Conservation (phyloP, 2,888 invertebrate species). For the Ormyrus thymus region DNA sequence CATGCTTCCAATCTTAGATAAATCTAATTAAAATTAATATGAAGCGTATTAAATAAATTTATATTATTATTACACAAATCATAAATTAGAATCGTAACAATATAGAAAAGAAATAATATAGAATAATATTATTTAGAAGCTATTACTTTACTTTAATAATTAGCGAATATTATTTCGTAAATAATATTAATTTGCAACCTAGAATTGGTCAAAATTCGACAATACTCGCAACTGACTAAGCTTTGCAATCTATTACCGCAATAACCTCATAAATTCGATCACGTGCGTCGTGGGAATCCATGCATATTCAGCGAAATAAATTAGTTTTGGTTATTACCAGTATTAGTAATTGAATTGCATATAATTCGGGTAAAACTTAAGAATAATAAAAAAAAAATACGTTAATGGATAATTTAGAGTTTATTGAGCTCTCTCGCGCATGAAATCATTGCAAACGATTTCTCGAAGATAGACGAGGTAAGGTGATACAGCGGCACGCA, state of each 20-base stretch:
- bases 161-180: slow-evolving; percentile 18
- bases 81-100: neutral
- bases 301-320: neutral
- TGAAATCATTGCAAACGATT: slow-evolving; percentile 10
- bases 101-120: neutral
- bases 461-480: neutral
- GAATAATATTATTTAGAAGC: neutral
- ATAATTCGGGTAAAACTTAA: too few relatives aligned
- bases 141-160: neutral
- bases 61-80: too few relatives aligned
- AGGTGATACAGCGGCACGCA: slow-evolving; percentile 6
- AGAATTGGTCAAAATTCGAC: slow-evolving; percentile 12
- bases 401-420: too few relatives aligned
- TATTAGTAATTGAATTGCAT: neutral
- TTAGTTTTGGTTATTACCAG: neutral
- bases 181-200: slow-evolving; percentile 22
- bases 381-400: too few relatives aligned
- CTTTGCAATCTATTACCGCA: slow-evolving; percentile 4
- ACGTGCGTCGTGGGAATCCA: neutral
- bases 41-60: too few relatives aligned
- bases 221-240: neutral
- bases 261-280: neutral
- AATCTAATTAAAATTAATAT: too few relatives aligned
- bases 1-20: too few relatives aligned
- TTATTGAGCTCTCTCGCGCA: neutral